Conservation (phyloP, 2,113 vertebrate species). For the Pungitius pungitius region DNA sequence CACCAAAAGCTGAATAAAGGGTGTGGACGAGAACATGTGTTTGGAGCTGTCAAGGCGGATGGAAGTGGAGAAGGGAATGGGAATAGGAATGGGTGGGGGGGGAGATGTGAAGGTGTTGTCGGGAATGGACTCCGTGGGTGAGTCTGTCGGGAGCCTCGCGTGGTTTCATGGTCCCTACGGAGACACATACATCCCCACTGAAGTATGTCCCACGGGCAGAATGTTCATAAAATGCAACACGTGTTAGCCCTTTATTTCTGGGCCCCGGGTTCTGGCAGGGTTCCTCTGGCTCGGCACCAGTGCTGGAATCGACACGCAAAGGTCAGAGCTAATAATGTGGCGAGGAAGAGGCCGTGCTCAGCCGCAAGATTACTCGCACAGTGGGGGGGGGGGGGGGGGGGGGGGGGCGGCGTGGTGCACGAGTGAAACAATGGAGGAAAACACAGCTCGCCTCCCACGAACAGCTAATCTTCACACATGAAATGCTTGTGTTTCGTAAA, state of each 20-base stretch:
- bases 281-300: conserved; percentile 58
- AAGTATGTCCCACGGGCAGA: conserved; percentile 32
- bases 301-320: conserved; percentile 48
- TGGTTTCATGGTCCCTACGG: conserved; percentile 58
- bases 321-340: conserved; percentile 71
- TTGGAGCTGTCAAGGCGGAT: conserved; percentile 9
- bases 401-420: not conserved
- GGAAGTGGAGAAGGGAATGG: conserved; percentile 37
- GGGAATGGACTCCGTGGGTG: conserved; percentile 18
- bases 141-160: conserved; percentile 10
- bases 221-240: conserved; percentile 69
- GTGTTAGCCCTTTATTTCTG: conserved; percentile 74
- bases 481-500: conserved; percentile 24
- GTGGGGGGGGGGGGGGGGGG: not conserved
- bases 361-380: conserved; percentile 42
- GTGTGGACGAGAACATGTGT: conserved; percentile 27
- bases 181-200: conserved; percentile 41
- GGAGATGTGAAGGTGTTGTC: conserved; percentile 41
- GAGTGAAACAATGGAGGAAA: conserved; percentile 41
- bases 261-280: conserved; percentile 55
- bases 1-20: conserved; percentile 17
- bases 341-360: conserved; percentile 52
- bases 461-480: not conserved
- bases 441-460: conserved; percentile 28
- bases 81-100: conserved; percentile 22